Percentiles rank a stretch among this genome's conserved stretches.
Evolutionary conservation across 2,888 invertebrate species (phyloP).

Genomic region (Panzeria rudis): DNA sequence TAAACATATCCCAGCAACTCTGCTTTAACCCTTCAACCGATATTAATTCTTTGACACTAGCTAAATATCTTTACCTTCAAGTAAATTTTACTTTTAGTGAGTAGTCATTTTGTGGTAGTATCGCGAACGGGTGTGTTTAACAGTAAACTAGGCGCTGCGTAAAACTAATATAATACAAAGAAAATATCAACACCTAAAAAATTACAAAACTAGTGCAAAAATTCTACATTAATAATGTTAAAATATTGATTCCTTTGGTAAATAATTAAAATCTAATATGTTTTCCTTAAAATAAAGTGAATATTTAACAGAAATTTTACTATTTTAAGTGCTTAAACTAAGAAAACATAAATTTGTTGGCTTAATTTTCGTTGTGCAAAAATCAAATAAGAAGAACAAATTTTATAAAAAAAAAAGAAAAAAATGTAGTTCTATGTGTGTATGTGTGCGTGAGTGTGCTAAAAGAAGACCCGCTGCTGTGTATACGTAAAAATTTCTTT

Average conservation of each 20-base stretch:
- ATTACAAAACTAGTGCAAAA: constrained; percentile 62
- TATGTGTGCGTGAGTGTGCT: constrained; percentile 32
- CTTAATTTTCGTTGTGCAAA: constrained; percentile 50
- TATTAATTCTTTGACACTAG: background rate
- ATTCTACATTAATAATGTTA: constrained; percentile 51
- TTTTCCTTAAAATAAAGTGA: background rate
- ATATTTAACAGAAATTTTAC: constrained; percentile 21
- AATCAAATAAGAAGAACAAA: constrained; percentile 67
- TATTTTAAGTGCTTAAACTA: constrained; percentile 20
- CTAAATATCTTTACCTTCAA: constrained; percentile 48
- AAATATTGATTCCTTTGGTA: constrained; percentile 23
- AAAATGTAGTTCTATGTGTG: constrained; percentile 45
- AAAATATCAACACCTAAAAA: constrained; percentile 44
- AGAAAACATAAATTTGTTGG: constrained; percentile 61
- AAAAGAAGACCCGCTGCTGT: constrained; percentile 65
- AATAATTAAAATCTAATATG: constrained; percentile 21
- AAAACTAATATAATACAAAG: constrained; percentile 29
- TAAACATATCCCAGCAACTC: constrained; percentile 19
- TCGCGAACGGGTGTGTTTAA: constrained; percentile 71
- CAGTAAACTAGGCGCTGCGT: constrained; percentile 63
- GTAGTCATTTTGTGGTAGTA: constrained; percentile 70
- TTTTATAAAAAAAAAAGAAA: constrained; percentile 53
- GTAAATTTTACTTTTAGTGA: constrained; percentile 62
- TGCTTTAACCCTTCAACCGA: constrained; percentile 43
- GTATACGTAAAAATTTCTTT: constrained; percentile 72